Percentiles rank a stretch among this genome's conserved stretches.
Conservation (phyloP, 2,113 vertebrate species). For the Piaya cayana region DNA sequence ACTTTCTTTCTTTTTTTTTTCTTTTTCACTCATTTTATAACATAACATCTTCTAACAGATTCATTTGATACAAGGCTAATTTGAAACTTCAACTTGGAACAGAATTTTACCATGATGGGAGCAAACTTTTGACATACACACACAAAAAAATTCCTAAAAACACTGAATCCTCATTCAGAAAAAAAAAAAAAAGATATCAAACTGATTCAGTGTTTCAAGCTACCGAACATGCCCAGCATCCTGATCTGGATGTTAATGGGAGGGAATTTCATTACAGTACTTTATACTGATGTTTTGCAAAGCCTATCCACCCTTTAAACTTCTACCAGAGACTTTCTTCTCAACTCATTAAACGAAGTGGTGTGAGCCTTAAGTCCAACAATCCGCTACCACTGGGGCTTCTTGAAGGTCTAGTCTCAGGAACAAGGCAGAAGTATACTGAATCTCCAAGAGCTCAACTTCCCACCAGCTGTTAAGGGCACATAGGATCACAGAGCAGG, state of each 20-base stretch:
- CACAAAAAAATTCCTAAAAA: neutral
- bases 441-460: neutral
- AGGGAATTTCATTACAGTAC: neutral
- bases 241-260: neutral
- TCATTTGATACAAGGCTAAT: neutral
- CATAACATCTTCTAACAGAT: neutral
- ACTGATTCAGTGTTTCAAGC: neutral
- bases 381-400: neutral
- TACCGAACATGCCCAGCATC: neutral
- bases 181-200: neutral
- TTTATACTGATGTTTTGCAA: neutral
- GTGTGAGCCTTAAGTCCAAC: neutral
- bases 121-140: neutral
- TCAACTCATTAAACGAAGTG: neutral
- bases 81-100: neutral
- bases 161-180: neutral
- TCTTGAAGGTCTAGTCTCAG: neutral
- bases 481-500: neutral
- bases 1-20: neutral
- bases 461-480: neutral
- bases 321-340: neutral
- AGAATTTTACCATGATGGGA: neutral
- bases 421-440: neutral
- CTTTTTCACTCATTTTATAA: neutral
- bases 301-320: neutral